These are phyloP conservation scores for Ranitomeya variabilis DNA, from an alignment of 2,113 vertebrate genomes.

Conservation along the genomic window DNA sequence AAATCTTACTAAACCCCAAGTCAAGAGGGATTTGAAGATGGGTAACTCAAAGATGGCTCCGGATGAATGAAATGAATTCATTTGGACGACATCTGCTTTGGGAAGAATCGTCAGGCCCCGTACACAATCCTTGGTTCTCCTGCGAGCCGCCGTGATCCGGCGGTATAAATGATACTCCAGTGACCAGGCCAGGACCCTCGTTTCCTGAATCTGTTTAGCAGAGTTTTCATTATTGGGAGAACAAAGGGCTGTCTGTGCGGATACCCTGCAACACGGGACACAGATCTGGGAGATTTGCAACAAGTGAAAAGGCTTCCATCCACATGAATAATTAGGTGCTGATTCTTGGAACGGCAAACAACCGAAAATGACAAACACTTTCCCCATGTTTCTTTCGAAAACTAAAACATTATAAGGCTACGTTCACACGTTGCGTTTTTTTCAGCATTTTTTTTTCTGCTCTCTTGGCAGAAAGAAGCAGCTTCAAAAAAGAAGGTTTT, in stretches of 20 bases:
- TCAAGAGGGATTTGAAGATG: not conserved
- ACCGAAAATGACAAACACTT: not conserved
- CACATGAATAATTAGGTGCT: not conserved
- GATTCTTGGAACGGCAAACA: not conserved
- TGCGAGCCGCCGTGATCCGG: not conserved
- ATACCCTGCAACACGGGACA: constrained; percentile 2
- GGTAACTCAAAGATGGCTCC: not conserved
- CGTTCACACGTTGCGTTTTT: no score
- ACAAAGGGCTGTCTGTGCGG: constrained; percentile 43
- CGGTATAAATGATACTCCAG: constrained; percentile 32
- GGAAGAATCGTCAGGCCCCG: not conserved
- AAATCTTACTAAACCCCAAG: constrained; percentile 6
- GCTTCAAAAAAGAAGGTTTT: no score
- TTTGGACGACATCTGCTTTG: not conserved
- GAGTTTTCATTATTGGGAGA: constrained; percentile 22
- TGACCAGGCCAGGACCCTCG: constrained; percentile 1
- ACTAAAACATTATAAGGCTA: no score
- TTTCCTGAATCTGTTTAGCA: constrained; percentile 47
- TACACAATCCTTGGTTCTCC: not conserved
- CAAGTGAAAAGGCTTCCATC: constrained; percentile 22
- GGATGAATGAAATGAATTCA: not conserved
- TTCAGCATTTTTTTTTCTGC: no score
- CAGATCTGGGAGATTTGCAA: not conserved
- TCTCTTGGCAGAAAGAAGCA: no score
- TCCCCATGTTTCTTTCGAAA: not conserved